Evolutionary conservation across 2,797 vertebrate species (phyloP).

Genomic region (Miichthys miiuy): DNA sequence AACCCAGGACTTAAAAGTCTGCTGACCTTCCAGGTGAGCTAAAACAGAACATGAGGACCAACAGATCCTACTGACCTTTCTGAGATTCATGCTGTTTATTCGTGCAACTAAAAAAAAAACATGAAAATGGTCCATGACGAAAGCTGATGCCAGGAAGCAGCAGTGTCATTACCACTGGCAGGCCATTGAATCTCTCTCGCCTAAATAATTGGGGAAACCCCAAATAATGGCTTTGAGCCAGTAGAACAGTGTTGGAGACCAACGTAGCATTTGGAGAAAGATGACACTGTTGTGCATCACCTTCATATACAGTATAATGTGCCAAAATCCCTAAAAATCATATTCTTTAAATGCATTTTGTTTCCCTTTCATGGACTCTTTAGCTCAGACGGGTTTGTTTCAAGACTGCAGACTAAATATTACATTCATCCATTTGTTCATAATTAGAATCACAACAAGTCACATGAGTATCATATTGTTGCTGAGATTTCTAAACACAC

Average conservation of each 20-base stretch:
- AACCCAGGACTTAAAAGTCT: conserved; percentile 48
- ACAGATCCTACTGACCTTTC: conserved; percentile 58
- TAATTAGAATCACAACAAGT: background rate
- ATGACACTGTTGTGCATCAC: conserved; percentile 4
- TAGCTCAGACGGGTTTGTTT: background rate
- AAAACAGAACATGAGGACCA: conserved; percentile 50
- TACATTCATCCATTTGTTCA: background rate
- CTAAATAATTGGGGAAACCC: conserved; percentile 57
- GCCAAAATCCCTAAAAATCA: background rate
- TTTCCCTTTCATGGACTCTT: background rate
- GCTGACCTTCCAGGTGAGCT: conserved; percentile 59
- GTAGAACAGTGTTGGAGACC: conserved; percentile 8
- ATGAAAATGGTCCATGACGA: conserved; percentile 34
- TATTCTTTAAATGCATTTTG: background rate
- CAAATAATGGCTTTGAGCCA: conserved; percentile 34
- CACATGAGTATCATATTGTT: background rate
- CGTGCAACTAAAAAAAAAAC: conserved; percentile 39
- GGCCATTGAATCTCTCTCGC: conserved; percentile 24
- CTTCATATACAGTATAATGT: background rate
- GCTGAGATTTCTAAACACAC: background rate
- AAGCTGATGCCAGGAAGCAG: conserved; percentile 45
- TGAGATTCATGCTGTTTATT: conserved; percentile 40
- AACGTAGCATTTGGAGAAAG: conserved; percentile 3
- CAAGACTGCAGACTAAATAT: background rate
- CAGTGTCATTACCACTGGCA: conserved; percentile 29